Evolutionary conservation across 2,888 invertebrate species (phyloP), one percentile per base, ranked within the genome.

Genomic region (Xestia rhomboidea): DNA sequence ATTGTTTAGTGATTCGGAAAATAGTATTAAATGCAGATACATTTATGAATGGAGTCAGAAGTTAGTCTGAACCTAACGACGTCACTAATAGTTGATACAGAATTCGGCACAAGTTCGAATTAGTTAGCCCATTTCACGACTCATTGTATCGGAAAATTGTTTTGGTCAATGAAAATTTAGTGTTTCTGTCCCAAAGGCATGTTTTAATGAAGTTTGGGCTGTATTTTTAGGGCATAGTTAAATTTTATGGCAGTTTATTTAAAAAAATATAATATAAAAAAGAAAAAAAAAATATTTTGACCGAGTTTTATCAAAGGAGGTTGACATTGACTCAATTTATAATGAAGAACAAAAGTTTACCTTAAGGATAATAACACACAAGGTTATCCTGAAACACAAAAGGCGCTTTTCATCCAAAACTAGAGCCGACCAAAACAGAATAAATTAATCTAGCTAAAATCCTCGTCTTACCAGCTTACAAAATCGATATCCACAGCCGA

Each of bases 81-180:
- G 13, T 69, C 60, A 77, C 69, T 76, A 79, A 87, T 70, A 63
- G 62, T 49, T 79, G 62, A 73, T 74, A 72, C 41, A 60, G 13
- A 73, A 78, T 76, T 63, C 57, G 5, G 64, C 38, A 75, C 70
- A 66, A 86, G 71, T 82, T 85, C 10, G 68, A 87, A 85, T 83
- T 83, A 87, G 80, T 84, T 85, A 87, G 82, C 84, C 81, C 62
- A 84, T 89, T 86, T 88, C 86, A 77, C 82, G 82, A 86, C 18
- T 76, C 88, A 69, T 82, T 77, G 81, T 82, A 75, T 80, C 76
- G 85, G 85, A 88, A 89, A 89, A 89, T 87, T 82, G 83, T 81
- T 88, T 83, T 79, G 70, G 82, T 51, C 71, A 77, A 76, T 79
- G 51, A 62, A 68, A 70, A 74, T 63, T 41, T 67, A 1, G 34